phyloP scores from a whole-genome alignment of 2,888 invertebrate genomes.

The Eupithecia dodoneata region DNA sequence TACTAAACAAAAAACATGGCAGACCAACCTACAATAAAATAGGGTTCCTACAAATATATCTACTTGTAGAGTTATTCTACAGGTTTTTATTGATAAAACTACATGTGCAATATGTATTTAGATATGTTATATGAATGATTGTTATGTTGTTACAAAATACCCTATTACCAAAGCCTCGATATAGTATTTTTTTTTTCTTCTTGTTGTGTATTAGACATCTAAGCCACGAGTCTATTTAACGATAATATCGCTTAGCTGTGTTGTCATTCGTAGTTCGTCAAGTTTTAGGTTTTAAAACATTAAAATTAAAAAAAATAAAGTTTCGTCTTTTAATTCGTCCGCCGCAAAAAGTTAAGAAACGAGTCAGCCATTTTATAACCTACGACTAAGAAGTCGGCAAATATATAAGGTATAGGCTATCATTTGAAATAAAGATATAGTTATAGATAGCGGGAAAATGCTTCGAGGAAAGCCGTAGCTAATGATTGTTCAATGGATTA shows the following conservation, averaged over 20 bases:
- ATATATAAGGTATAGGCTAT: no score
- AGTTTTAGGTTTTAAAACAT: background rate
- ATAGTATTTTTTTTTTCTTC: background rate
- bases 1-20: background rate
- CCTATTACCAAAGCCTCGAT: background rate
- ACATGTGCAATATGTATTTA: background rate
- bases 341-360: no score
- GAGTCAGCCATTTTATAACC: no score
- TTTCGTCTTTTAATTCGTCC: no score
- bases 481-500: no score
- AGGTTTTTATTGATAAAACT: background rate
- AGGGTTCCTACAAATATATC: background rate
- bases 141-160: background rate
- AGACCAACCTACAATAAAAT: background rate
- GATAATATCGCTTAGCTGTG: background rate
- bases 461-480: no score
- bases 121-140: background rate
- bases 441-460: no score
- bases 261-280: background rate
- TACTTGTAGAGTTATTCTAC: background rate
- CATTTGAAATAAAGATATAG: no score
- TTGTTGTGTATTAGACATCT: background rate
- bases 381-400: no score
- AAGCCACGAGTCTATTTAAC: no score
- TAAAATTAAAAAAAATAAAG: no score